Evolutionary conservation across 2,113 vertebrate genomes (phyloP), one percentile per base, ranked within the genome.

Genomic region (Conger conger): DNA sequence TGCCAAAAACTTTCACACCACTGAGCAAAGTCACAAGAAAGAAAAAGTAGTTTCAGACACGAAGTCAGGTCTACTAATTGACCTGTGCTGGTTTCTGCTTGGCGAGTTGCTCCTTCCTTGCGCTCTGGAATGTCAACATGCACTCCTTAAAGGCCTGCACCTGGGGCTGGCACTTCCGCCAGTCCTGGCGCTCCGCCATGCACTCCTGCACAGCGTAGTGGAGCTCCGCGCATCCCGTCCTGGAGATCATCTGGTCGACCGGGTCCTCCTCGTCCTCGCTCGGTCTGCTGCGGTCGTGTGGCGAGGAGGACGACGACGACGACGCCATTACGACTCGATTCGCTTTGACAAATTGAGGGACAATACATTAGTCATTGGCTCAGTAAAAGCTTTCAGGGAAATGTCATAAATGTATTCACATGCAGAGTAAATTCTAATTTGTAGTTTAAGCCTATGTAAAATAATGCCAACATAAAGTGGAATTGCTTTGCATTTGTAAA

Each of bases 201-300:
- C 98, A 99, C 50, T 98, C 96, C 92, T 98, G 97, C 81, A 99
- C 93, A 0, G 94, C 94, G 0, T 96, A 95, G 84, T 99, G 98
- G 45, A 94, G 94, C 23, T 92, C 88, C 1, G 93, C 91, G 45
- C 98, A 99, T 76, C 98, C 97, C 0, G 96, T 98, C 45, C 93
- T 94, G 0, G 92, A 90, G 84, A 99, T 96, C 94, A 96, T 94
- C 85, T 88, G 92, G 0, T 99, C 98, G 82, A 99, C 87, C 0
- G 96, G 97, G 83, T 99, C 98, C 4, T 96, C 96, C 17, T 91
- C 95, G 0, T 96, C 95, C 6, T 92, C 92, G 15, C 89, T 89
- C 27, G n/a, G n/a, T n/a, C 78, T 91, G 82, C 83, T 93, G 92
- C 97, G 93, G 86, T 90, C 84, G 54, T 99, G 98, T 0, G 96